These are phyloP conservation scores for Drosophila tropicalis DNA, from an alignment of 1,140 invertebrate species.

Conservation along the genomic window DNA sequence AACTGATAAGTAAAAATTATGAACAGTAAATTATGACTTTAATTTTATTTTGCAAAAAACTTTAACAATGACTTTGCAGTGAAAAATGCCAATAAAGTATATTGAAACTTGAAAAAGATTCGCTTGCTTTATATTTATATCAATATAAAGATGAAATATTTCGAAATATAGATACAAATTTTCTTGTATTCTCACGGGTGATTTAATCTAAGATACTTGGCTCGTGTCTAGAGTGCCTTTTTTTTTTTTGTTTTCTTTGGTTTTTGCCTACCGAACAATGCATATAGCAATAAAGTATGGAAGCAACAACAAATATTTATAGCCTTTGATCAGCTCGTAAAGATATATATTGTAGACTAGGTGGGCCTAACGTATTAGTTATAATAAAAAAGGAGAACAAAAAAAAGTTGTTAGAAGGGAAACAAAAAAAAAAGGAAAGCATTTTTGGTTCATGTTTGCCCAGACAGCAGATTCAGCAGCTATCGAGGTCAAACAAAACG, in stretches of 20 bases:
- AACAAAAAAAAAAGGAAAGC: neutral
- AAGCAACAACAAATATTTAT: constrained; percentile 7
- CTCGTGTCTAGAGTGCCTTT: neutral
- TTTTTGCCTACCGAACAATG: neutral
- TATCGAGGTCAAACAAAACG: constrained; percentile 19
- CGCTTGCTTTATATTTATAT: neutral
- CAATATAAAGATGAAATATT: neutral
- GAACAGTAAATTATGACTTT: neutral
- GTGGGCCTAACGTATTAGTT: neutral
- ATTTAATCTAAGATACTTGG: neutral
- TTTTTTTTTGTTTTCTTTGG: neutral
- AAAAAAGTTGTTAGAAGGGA: neutral
- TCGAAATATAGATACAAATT: neutral
- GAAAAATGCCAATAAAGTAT: too few species aligned
- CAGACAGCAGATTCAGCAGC: constrained; percentile 1
- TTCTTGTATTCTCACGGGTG: neutral
- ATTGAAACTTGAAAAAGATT: neutral
- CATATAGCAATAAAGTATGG: constrained; percentile 2
- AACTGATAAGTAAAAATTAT: neutral
- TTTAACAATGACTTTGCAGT: neutral
- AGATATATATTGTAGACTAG: neutral
- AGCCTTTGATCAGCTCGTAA: constrained; percentile 3
- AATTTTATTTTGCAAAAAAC: neutral
- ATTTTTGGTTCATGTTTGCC: neutral
- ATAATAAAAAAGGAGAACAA: neutral